Evolutionary conservation across 2,113 vertebrate genomes (phyloP).

Genomic region (Gallinago jamesoni): DNA sequence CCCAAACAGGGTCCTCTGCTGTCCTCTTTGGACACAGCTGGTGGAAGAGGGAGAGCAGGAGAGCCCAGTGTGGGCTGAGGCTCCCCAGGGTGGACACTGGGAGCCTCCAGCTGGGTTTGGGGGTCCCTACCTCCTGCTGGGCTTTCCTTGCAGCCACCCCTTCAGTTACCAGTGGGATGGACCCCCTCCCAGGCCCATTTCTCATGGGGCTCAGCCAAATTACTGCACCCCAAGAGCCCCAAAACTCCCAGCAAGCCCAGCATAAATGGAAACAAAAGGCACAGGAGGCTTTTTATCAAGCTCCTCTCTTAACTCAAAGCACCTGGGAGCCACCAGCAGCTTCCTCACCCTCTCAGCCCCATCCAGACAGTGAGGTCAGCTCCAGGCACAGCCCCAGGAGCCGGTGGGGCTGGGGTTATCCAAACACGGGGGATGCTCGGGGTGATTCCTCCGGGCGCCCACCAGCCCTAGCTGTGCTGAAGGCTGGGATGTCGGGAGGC

Average conservation of each 20-base stretch:
- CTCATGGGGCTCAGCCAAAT: background rate
- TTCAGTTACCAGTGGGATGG: background rate
- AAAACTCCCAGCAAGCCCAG: background rate
- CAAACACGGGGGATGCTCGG: fast-evolving
- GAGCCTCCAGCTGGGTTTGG: background rate
- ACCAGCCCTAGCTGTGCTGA: background rate
- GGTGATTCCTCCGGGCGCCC: background rate
- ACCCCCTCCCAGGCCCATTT: background rate
- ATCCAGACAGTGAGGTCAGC: background rate
- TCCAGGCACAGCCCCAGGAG: background rate
- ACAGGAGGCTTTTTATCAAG: background rate
- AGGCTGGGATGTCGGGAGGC: background rate
- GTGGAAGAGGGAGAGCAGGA: background rate
- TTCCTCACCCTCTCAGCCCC: background rate
- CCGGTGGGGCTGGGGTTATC: background rate
- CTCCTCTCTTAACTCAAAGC: background rate
- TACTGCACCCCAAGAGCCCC: background rate
- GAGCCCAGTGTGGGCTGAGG: background rate
- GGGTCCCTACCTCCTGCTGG: background rate
- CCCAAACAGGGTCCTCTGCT: too few relatives aligned
- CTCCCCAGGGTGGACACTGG: fast-evolving
- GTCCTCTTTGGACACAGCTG: background rate
- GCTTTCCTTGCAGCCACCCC: background rate
- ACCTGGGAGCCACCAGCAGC: background rate
- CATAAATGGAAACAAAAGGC: fast-evolving